These are phyloP conservation scores for Oryzias sinensis DNA, from an alignment of 2,797 vertebrate species.

Conservation along the genomic window DNA sequence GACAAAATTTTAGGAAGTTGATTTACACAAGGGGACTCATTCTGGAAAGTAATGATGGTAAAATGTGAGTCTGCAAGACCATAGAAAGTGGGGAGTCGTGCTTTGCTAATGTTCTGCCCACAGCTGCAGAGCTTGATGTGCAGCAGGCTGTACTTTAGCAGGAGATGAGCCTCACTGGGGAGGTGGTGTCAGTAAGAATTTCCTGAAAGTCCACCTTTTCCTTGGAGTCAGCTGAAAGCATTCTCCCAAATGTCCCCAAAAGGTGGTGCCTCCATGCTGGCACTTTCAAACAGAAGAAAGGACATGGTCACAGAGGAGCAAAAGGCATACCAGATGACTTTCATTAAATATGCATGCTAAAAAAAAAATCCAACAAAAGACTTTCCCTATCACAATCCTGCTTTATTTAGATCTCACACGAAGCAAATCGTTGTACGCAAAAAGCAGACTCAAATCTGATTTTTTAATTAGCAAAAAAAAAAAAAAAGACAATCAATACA, in stretches of 20 bases:
- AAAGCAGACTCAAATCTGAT: too few relatives aligned
- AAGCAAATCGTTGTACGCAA: too few relatives aligned
- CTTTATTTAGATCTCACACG: too few relatives aligned
- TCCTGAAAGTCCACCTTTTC: conserved; percentile 30
- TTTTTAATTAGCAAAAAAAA: too few relatives aligned
- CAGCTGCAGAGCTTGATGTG: conserved; percentile 7
- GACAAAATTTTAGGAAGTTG: not conserved
- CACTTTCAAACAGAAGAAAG: conserved; percentile 21
- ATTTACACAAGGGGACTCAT: not conserved
- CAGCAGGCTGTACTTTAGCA: not conserved
- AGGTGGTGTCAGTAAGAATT: conserved; percentile 27
- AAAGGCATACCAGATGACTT: not conserved
- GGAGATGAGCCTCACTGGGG: conserved; percentile 4
- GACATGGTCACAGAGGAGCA: conserved; percentile 28
- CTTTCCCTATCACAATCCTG: not conserved
- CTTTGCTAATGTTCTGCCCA: conserved; percentile 4
- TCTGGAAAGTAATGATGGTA: not conserved
- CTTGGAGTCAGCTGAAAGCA: conserved; percentile 15
- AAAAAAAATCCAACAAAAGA: not conserved
- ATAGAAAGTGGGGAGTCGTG: conserved; percentile 4
- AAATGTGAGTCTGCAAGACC: not conserved
- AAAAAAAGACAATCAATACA: too few relatives aligned
- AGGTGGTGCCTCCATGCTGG: not conserved
- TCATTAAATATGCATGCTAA: not conserved
- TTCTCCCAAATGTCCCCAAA: conserved; percentile 7